phyloP scores from a whole-genome alignment of 2,888 invertebrate species.

The Coremacera marginata region DNA sequence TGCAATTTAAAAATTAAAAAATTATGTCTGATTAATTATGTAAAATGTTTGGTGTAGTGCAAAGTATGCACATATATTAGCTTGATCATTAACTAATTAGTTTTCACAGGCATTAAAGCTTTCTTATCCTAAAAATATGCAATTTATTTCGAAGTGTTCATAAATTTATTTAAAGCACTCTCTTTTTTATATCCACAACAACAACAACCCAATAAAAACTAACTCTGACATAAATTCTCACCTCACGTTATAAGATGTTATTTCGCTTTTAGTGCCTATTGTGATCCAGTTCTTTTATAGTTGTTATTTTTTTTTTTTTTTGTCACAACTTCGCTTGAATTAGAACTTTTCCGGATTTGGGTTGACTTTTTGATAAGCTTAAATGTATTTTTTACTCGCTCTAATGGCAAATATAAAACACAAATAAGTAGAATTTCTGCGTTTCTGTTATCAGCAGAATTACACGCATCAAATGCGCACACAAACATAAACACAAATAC shows the following conservation, averaged over 20 bases:
- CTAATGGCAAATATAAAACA: not conserved
- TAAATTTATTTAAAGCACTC: too few relatives aligned
- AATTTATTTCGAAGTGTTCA: not conserved
- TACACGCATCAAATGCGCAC: conserved; percentile 11
- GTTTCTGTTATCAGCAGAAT: conserved; percentile 23
- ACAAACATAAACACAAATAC: not conserved
- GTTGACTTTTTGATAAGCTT: conserved; percentile 22
- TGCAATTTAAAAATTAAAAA: too few relatives aligned
- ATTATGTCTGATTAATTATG: too few relatives aligned
- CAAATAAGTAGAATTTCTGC: not conserved
- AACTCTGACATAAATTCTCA: not conserved
- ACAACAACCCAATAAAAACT: not conserved
- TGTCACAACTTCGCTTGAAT: not conserved
- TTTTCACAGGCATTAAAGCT: too few relatives aligned
- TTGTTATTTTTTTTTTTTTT: not conserved
- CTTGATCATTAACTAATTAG: too few relatives aligned
- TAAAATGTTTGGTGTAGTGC: too few relatives aligned
- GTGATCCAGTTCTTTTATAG: not conserved
- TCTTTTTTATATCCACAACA: too few relatives aligned
- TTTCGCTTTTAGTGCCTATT: not conserved
- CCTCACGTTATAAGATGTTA: not conserved
- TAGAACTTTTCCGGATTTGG: not conserved
- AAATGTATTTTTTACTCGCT: conserved; percentile 9
- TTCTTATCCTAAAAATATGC: too few relatives aligned
- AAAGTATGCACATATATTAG: too few relatives aligned